Base-by-base conservation (phyloP, 2,797 vertebrate genomes). In the Avahi laniger region DNA sequence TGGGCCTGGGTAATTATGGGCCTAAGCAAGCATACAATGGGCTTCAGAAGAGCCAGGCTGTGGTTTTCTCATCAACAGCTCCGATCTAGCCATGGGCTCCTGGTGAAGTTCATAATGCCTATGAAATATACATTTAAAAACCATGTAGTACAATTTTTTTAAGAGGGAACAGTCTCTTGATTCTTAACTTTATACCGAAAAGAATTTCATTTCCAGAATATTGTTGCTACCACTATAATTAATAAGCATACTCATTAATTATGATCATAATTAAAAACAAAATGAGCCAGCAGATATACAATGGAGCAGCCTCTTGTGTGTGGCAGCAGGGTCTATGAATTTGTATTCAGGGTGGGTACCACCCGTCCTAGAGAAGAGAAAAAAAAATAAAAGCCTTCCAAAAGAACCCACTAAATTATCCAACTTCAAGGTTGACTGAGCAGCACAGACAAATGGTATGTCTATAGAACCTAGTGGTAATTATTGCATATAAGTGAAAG, bases 401-500 rank as follows among this genome's bases (percentile, higher is more conserved):
- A 97, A 97, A 97, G 96, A 95, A 82, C 96, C 96, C 97, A 80
- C 94, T 98, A 98, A 98, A 98, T 98, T 93, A 98, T 96, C 92
- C 94, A 97, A 90, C 97, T 97, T 98, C 97, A 97, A 96, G 97
- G 97, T 96, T 98, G 97, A 98, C 83, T 5, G 95, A 98, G 83
- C 97, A 98, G 97, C 96, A 57, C 46, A 96, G 97, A 94, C 89
- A 97, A 98, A 94, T 85, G 97, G 70, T 78, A 30, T 95, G 70
- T 96, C 97, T 97, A 59, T 86, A 95, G 84, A 94, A 91, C 70
- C 95, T 97, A 82, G 85, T 92, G 87, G 84, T 97, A 98, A 98
- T 98, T 97, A 98, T 81, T 96, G 33, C 85, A 86, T 97, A 97
- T 96, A 97, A 98, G 96, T 97, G 97, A 87, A 98, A 96, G 26